Evolutionary conservation across 2,113 vertebrate genomes (phyloP).

Genomic region (Macroglossus sobrinus): DNA sequence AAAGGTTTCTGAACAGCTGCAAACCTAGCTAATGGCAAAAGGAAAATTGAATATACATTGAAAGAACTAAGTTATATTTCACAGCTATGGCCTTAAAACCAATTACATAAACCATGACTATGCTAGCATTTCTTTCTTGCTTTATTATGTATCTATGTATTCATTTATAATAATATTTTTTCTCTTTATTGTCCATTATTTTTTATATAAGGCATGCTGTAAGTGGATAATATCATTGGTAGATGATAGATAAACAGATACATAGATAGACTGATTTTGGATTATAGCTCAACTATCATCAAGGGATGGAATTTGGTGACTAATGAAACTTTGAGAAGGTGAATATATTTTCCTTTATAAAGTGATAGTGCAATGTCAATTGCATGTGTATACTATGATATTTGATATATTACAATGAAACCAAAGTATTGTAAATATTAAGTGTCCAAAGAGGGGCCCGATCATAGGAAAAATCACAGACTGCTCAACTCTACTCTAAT

Average conservation of each 20-base stretch:
- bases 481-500: neutral
- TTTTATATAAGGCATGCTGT: neutral
- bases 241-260: too few relatives aligned
- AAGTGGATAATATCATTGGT: neutral
- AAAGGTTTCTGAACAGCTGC: neutral
- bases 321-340: neutral
- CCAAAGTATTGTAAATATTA: neutral
- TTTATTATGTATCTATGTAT: neutral
- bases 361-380: neutral
- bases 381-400: neutral
- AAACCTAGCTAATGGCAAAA: neutral
- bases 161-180: neutral
- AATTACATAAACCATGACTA: neutral
- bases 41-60: neutral
- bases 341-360: neutral
- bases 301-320: neutral
- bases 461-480: neutral
- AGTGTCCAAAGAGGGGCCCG: neutral
- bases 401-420: neutral
- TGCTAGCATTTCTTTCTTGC: neutral
- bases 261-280: neutral
- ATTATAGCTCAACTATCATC: neutral
- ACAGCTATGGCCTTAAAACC: neutral
- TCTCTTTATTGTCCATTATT: neutral
- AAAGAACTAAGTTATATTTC: neutral